These are phyloP conservation scores for Varroa destructor DNA, from an alignment of 1,140 invertebrate genomes.

Conservation along the genomic window DNA sequence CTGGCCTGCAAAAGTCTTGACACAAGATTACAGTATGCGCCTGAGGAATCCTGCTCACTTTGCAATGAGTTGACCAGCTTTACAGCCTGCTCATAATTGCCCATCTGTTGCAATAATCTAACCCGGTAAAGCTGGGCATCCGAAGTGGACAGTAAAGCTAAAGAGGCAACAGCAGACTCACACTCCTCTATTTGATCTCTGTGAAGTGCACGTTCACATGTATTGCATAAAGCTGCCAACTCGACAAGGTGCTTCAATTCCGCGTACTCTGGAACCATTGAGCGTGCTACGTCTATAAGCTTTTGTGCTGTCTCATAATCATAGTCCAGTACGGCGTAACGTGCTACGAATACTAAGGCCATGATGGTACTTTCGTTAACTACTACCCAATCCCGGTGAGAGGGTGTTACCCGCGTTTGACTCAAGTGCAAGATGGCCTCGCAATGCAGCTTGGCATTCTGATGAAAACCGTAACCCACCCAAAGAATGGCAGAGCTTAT, in stretches of 20 bases:
- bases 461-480: conserved; percentile 12
- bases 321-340: conserved; percentile 21
- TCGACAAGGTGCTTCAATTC: neutral
- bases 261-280: conserved; percentile 1
- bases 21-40: neutral
- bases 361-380: conserved; percentile 20
- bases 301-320: conserved; percentile 5
- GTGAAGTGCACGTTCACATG: conserved; percentile 4
- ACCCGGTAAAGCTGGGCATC: conserved; percentile 14
- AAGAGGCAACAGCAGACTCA: neutral
- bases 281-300: neutral
- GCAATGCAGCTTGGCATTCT: conserved; percentile 25
- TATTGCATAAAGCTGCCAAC: conserved; percentile 8
- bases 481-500: conserved; percentile 10
- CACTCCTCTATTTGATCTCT: conserved; percentile 3
- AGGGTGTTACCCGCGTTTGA: neutral
- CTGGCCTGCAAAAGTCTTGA: neutral
- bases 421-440: conserved; percentile 9
- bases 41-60: neutral
- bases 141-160: neutral
- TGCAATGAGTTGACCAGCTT: neutral
- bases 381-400: conserved; percentile 7
- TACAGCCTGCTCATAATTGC: conserved; percentile 7
- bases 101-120: neutral
- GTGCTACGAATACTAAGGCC: conserved; percentile 4